These are phyloP conservation scores for Melipona beecheii DNA, from an alignment of 2,888 invertebrate genomes.

Conservation along the genomic window DNA sequence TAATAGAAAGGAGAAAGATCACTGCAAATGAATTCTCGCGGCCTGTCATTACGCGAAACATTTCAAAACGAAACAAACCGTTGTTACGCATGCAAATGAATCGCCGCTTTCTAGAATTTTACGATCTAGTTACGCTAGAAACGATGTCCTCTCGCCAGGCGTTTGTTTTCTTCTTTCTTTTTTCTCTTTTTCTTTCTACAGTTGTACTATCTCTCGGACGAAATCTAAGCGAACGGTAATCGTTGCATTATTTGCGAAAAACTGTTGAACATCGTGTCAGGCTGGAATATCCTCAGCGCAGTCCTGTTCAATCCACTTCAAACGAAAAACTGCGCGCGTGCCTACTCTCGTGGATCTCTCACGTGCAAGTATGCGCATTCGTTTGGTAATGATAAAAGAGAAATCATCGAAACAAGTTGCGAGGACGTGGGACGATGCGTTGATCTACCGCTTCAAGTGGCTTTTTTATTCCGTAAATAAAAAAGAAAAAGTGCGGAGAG, in stretches of 20 bases:
- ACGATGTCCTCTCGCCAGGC: not conserved
- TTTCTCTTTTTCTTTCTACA: not conserved
- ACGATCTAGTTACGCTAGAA: not conserved
- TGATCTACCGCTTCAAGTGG: not conserved
- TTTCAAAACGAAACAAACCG: slow-evolving; percentile 23
- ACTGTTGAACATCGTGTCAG: not conserved
- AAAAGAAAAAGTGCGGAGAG: not conserved
- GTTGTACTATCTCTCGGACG: not conserved
- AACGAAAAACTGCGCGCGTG: too few species aligned
- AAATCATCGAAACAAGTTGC: too few species aligned
- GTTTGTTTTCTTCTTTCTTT: not conserved
- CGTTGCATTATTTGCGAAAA: not conserved
- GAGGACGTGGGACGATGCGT: not conserved
- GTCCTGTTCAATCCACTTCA: not conserved
- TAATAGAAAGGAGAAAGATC: not conserved
- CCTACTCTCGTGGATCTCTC: too few species aligned
- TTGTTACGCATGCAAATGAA: slow-evolving; percentile 4
- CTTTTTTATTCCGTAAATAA: not conserved
- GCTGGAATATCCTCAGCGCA: too few species aligned
- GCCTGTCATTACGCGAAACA: slow-evolving; percentile 19
- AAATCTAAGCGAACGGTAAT: not conserved
- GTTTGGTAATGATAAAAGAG: not conserved
- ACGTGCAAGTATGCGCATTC: too few species aligned
- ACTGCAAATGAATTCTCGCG: slow-evolving; percentile 9
- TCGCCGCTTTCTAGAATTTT: slow-evolving; percentile 25